Percentiles rank a stretch among this genome's conserved stretches.
Conservation (phyloP, 2,888 invertebrate species). For the Ennomos fuscantarius region DNA sequence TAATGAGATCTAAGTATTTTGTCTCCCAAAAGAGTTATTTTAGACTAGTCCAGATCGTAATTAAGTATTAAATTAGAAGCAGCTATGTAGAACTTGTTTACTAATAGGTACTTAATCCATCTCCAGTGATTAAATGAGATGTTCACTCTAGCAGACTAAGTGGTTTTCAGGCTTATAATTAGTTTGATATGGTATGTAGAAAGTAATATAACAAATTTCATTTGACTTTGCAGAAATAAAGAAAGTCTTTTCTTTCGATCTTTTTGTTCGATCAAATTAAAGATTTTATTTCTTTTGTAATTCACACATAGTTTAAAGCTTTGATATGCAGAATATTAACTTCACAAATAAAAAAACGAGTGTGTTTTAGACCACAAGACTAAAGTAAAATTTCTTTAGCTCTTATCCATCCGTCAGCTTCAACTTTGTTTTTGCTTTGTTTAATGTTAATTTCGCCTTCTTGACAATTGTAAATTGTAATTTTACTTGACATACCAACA, state of each 20-base stretch:
- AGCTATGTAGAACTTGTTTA: too few species aligned
- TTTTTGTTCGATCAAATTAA: neutral
- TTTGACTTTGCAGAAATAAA: constrained; percentile 3
- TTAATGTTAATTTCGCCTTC: too few species aligned
- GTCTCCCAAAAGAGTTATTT: too few species aligned
- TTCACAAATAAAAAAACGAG: neutral
- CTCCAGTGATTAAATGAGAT: neutral
- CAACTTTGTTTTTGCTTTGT: too few species aligned
- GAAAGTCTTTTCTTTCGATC: constrained; percentile 1
- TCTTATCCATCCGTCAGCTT: too few species aligned
- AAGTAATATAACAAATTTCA: neutral
- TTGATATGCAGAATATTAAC: neutral
- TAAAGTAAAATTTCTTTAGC: too few species aligned
- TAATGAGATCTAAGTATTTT: too few species aligned
- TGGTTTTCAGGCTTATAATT: neutral
- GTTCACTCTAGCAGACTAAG: neutral
- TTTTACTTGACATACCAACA: too few species aligned
- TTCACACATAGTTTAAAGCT: neutral
- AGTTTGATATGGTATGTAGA: neutral
- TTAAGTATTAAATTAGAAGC: too few species aligned
- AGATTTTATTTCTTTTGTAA: neutral
- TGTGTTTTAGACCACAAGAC: too few species aligned
- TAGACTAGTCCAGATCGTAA: too few species aligned
- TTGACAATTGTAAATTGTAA: too few species aligned
- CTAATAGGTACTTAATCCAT: neutral